phyloP scores from a whole-genome alignment of 2,113 vertebrate species.

The Stercorarius parasiticus region DNA sequence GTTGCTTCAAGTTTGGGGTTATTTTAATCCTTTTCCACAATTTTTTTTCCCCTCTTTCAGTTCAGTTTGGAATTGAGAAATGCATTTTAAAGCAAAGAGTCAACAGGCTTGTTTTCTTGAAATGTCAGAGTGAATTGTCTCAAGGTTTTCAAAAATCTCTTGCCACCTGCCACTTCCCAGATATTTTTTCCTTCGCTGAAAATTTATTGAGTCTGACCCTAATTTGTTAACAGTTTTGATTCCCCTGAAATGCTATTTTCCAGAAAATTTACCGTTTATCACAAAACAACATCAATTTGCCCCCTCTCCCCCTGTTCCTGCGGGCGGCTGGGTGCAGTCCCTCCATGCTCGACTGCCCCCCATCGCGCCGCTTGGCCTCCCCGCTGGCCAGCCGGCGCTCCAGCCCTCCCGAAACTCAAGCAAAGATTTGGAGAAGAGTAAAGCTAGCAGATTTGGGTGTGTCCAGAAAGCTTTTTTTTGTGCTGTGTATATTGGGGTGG shows the following conservation, averaged over 20 bases:
- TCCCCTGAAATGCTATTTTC: background rate
- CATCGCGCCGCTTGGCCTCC: accelerated
- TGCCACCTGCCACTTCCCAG: background rate
- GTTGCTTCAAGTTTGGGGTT: background rate
- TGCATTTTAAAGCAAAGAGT: background rate
- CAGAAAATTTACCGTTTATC: background rate
- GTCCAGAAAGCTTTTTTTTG: background rate
- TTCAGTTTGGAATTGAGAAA: conserved; percentile 4
- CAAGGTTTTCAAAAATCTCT: background rate
- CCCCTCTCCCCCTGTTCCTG: background rate
- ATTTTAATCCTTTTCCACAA: background rate
- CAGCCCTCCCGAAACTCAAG: background rate
- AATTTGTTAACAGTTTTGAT: background rate
- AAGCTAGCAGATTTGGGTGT: background rate
- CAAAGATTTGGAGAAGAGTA: background rate
- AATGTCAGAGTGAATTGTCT: background rate
- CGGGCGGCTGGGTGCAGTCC: background rate
- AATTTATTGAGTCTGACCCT: background rate
- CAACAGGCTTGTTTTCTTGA: background rate
- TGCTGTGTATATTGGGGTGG: background rate
- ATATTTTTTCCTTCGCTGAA: background rate
- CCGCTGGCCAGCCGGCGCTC: accelerated
- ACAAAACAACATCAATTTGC: background rate
- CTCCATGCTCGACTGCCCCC: accelerated
- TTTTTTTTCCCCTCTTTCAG: background rate